Conservation (phyloP, 2,797 vertebrate genomes). For the Pseudochirops cupreus region DNA sequence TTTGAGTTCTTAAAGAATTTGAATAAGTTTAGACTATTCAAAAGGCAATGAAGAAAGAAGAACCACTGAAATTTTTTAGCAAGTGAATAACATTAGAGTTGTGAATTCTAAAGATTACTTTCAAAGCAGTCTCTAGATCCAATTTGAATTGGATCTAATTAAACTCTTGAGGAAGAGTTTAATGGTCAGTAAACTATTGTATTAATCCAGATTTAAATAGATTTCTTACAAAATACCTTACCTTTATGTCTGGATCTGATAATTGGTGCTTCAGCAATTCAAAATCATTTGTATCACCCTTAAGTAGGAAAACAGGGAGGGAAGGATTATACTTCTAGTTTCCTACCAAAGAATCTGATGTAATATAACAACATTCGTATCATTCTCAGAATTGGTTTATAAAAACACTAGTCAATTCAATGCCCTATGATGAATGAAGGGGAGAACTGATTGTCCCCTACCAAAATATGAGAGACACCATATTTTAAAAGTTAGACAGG, state of each 20-base stretch:
- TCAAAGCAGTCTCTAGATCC: not conserved
- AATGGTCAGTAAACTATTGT: not conserved
- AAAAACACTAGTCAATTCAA: slow-evolving; percentile 21
- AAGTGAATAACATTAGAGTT: not conserved
- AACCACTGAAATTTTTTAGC: not conserved
- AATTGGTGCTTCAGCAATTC: slow-evolving; percentile 94
- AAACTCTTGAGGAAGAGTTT: not conserved
- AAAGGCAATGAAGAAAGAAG: not conserved
- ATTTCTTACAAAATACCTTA: slow-evolving; percentile 70
- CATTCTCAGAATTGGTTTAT: not conserved
- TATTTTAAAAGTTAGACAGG: not conserved
- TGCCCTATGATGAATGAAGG: not conserved
- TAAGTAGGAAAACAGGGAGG: not conserved
- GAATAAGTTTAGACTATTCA: not conserved
- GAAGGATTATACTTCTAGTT: not conserved
- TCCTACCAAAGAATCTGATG: not conserved
- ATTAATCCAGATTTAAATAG: slow-evolving; percentile 33
- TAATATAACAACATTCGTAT: not conserved
- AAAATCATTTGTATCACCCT: slow-evolving; percentile 94
- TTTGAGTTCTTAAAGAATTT: not conserved
- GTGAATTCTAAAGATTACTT: slow-evolving; percentile 1
- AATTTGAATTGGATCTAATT: not conserved
- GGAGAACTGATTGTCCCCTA: not conserved
- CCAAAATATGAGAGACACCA: not conserved
- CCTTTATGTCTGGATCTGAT: slow-evolving; percentile 96